Evolutionary conservation across 92 coral and sea anemone genomes (phyloP), one percentile per base, ranked within the genome.

Genomic region (Desmophyllum pertusum): DNA sequence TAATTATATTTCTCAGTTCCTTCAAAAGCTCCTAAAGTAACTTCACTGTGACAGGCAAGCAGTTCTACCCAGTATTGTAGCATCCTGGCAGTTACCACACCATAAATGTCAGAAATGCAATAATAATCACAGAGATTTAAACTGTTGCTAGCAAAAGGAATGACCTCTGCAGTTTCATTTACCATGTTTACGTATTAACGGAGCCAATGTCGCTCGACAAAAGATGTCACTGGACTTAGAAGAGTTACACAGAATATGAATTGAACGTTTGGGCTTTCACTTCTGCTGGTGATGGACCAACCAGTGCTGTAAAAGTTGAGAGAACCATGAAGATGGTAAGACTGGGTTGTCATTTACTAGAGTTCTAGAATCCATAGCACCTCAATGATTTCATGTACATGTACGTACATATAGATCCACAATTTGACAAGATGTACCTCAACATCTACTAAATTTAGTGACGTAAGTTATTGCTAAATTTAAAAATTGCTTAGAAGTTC

Each of bases 211-310:
- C 11, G 0, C 23, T 25, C 73, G 37, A 65, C 37, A 61, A 41
- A n/a, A 42, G 41, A 29, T 75, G 45, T 75, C 1, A 61, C 75
- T 75, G 82, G 80, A 0, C 79, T 83, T 10, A 15, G 31, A 15
- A 84, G 75, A 64, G n/a, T n/a, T 84, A 43, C 74, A 84, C 88
- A 23, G 88, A 84, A 67, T 84, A 84, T 73, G 77, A 71, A 59
- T 75, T 84, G 29, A n/a, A 61, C 21, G 45, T 84, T 38, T 71
- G 59, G 81, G 88, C 82, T 25, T 84, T 57, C 30, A 74, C 87
- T n/a, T n/a, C n/a, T 30, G 75, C 6, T 59, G 37, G 37, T 0
- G 67, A 61, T 27, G 67, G 67, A 23, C 1, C 13, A 6, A 61
- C 5, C 13, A 61, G 67, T 30, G 2, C 13, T 0, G 27, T 21